phyloP scores from a whole-genome alignment of 1,140 invertebrate genomes.

The Colletes latitarsis region DNA sequence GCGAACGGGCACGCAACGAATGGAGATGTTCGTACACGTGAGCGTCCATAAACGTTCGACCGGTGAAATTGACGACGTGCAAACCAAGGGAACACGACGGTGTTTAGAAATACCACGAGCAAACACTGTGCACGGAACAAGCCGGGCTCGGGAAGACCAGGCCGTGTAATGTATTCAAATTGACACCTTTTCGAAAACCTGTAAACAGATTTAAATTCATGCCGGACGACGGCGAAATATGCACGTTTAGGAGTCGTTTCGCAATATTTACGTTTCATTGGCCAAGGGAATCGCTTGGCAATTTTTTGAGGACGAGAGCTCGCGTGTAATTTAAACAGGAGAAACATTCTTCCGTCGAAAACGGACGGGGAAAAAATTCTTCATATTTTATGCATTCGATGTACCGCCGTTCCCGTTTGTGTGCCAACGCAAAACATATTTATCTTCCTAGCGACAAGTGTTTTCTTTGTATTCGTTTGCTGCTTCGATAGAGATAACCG shows the following conservation, averaged over 20 bases:
- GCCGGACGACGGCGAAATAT: neutral
- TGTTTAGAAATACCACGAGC: slow-evolving; percentile 16
- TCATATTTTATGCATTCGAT: slow-evolving; percentile 29
- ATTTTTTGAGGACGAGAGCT: neutral
- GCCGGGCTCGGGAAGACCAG: neutral
- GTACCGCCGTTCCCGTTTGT: neutral
- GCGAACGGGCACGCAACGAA: slow-evolving; percentile 32
- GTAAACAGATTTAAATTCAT: slow-evolving; percentile 25
- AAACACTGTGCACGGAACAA: neutral
- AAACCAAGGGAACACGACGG: slow-evolving; percentile 17
- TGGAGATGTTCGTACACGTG: slow-evolving; percentile 42
- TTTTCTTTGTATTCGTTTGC: neutral
- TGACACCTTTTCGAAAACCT: slow-evolving; percentile 18
- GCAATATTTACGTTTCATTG: slow-evolving; percentile 28
- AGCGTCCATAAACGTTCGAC: slow-evolving; percentile 33
- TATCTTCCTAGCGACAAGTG: slow-evolving; percentile 18
- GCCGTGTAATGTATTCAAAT: slow-evolving; percentile 20
- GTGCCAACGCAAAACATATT: slow-evolving; percentile 25
- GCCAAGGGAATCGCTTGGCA: neutral
- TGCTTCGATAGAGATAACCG: neutral
- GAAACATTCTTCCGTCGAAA: slow-evolving; percentile 16
- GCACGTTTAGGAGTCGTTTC: slow-evolving; percentile 13
- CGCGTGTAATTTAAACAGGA: slow-evolving; percentile 27
- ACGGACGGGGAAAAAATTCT: slow-evolving; percentile 3
- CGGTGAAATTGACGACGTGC: slow-evolving; percentile 19